phyloP scores from a whole-genome alignment of 1,140 invertebrate genomes.

The Tetramorium parvispinum region DNA sequence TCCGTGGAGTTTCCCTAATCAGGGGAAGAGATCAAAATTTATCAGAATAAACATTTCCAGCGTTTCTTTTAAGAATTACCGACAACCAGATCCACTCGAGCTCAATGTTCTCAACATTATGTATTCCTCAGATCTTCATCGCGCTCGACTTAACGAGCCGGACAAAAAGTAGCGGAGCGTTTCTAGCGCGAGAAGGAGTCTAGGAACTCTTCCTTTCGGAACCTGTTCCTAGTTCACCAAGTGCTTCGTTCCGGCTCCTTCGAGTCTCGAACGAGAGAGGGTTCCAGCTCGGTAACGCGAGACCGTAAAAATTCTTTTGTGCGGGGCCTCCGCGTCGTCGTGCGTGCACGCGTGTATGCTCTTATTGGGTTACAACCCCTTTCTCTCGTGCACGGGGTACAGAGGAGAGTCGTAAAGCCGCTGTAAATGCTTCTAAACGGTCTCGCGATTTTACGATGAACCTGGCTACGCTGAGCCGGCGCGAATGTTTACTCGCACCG shows the following conservation, averaged over 20 bases:
- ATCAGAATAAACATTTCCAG: neutral
- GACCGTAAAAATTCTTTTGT: slow-evolving; percentile 60
- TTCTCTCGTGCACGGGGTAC: slow-evolving; percentile 4
- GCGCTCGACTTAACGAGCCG: slow-evolving; percentile 35
- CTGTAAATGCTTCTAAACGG: slow-evolving; percentile 64
- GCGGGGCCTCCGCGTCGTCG: slow-evolving; percentile 30
- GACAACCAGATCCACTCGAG: neutral
- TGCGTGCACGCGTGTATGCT: slow-evolving; percentile 34
- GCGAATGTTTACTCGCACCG: slow-evolving; percentile 49
- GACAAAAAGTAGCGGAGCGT: slow-evolving; percentile 50
- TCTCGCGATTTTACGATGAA: slow-evolving; percentile 56
- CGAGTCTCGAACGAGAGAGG: neutral
- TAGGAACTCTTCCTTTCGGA: slow-evolving; percentile 37
- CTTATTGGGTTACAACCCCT: slow-evolving; percentile 60
- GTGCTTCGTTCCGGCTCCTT: neutral
- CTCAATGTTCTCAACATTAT: slow-evolving; percentile 26
- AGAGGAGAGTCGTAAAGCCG: slow-evolving; percentile 55
- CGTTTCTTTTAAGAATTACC: slow-evolving; percentile 9
- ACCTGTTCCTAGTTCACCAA: slow-evolving; percentile 36
- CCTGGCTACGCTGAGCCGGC: neutral
- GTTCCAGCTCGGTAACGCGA: slow-evolving; percentile 40
- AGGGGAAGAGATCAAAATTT: neutral
- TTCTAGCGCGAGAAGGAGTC: slow-evolving; percentile 10
- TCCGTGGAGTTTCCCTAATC: neutral
- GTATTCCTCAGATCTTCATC: slow-evolving; percentile 46